Base-by-base conservation (phyloP, 1,140 invertebrate species). In the Microplitis mediator region DNA sequence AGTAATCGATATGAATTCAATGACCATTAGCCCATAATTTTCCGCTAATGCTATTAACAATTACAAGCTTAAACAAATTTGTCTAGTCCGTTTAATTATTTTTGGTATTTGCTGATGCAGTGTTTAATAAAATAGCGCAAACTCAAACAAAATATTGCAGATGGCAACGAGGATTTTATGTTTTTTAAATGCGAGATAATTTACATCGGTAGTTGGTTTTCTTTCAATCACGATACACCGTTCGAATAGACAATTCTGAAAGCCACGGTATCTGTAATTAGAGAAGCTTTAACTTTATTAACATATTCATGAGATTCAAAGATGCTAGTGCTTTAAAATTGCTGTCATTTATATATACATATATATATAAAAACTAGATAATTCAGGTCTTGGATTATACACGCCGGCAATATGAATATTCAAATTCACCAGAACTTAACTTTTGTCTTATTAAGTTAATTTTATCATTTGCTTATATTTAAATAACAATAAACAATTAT, bases 301-400 rank as follows among this genome's bases (percentile, higher is more conserved):
- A 73, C 75, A 76, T 77, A 77, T 79, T 79, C 74, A 79, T 79
- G 73, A 79, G 72, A 50, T 45, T 31, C 56, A 60, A 73, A 69
- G 60, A 67, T 45, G 62, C 35, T 32, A 23, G 11, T 35, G 35
- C 11, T 39, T 39, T 51, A 51, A 65, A 63, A 51, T 71, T 71
- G 56, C 14, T 23, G 56, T 23, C 23, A 58, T 58, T 23, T 54
- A 54, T 14, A n/a, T 14, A 6, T 61, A 31, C 39, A 50, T 60
- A 64, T 50, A 13, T 69, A 35, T 65, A 69, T 74, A 62, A 62
- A 74, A 74, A 74, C 65, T 39, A 14, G 11, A 65, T 64, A 61
- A 69, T 77, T 74, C 61, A 71, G 72, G 71, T 74, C 66, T 72
- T 76, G 69, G 72, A 79, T 75, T 75, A 73, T 72, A 74, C 71